Evolutionary conservation across 2,797 vertebrate genomes (phyloP).

Genomic region (Acrocephalus scirpaceus): DNA sequence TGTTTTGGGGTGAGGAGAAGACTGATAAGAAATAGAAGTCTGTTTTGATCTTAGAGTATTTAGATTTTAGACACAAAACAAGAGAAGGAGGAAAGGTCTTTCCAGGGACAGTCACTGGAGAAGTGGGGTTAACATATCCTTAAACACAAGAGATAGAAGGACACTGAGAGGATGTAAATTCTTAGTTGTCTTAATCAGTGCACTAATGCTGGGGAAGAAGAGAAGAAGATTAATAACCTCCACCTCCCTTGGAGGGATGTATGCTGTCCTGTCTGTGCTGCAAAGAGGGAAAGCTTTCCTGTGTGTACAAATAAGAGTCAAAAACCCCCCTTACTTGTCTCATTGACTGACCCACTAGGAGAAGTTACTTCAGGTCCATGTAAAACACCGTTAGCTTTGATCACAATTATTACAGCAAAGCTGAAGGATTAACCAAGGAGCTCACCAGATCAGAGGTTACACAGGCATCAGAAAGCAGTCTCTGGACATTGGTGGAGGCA

Average conservation of each 20-base stretch:
- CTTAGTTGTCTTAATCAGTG: not conserved
- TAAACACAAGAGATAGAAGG: not conserved
- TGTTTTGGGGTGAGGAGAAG: not conserved
- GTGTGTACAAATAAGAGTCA: not conserved
- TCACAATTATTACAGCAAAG: not conserved
- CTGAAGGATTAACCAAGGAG: not conserved
- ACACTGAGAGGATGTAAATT: not conserved
- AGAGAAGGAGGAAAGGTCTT: not conserved
- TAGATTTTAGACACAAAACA: not conserved
- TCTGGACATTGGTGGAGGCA: not conserved
- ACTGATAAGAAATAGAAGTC: not conserved
- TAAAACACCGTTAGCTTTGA: not conserved
- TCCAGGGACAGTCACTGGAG: not conserved
- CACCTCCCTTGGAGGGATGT: not conserved
- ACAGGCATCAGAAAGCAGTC: not conserved
- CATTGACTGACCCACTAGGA: not conserved
- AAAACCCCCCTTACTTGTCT: rapidly evolving
- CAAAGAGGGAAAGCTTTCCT: not conserved
- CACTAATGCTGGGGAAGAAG: not conserved
- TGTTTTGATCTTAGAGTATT: not conserved
- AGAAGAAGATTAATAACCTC: not conserved
- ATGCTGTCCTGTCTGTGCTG: not conserved
- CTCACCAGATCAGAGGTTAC: not conserved
- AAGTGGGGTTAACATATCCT: not conserved
- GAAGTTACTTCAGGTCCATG: not conserved